Evolutionary conservation across 2,797 vertebrate species (phyloP), one percentile per base, ranked within the genome.

Genomic region (Labroides dimidiatus): DNA sequence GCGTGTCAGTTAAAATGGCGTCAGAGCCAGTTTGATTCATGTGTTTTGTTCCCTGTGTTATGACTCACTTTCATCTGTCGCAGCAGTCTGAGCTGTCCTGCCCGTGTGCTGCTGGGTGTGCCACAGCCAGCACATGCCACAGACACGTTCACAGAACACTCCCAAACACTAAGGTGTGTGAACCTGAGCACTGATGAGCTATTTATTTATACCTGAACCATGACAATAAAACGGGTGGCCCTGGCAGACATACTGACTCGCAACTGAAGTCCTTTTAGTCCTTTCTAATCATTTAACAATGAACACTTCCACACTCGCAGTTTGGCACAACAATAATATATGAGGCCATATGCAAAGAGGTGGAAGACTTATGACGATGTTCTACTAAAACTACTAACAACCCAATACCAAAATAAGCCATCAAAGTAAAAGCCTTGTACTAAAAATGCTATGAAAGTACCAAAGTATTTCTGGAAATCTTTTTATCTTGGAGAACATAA

Each of bases 51-150:
- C 64, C 15, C 24, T 36, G 20, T 0, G 0, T 41, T 9, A 33
- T 90, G 90, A 91, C 67, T 92, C 90, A 89, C 61, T 63, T 81
- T 81, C 52, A 24, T 73, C 37, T 62, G 60, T 72, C 23, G 4
- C 61, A 71, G 74, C 7, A 49, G 66, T 62, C 64, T 30, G 54
- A 72, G 83, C 43, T 10, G 82, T 80, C 80, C 80, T 78, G 37
- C 80, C 80, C 65, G 20, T 80, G 74, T 74, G 71, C 63, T 68
- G 67, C 69, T 85, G 78, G 91, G 91, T 89, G 92, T 78, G 91
- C 20, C 89, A 21, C 20, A 10, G 56, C 69, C 54, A 63, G 53
- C 51, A 77, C 87, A 92, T 90, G 87, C 88, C 91, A 75, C 51
- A 83, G 70, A 70, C 49, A 17, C 66, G 75, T 65, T 81, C 72